Evolutionary conservation across 1,140 invertebrate species (phyloP), one percentile per base, ranked within the genome.

Genomic region (Medauroidea extradentata): DNA sequence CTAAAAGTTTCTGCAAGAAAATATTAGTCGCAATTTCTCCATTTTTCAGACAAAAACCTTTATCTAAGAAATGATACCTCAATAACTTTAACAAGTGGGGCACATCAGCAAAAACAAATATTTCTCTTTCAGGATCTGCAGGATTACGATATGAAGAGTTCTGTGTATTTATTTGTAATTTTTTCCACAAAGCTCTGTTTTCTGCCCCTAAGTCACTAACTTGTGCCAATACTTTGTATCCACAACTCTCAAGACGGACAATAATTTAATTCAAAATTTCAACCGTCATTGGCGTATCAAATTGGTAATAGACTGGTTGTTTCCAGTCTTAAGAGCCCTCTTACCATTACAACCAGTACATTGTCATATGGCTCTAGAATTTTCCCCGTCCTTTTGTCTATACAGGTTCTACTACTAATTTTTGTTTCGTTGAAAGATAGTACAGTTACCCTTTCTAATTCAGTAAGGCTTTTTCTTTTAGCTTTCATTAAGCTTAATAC

Each of bases 271-370:
- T 34, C 23, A 69, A 52, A 1, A 60, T 44, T 59, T 61, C 0
- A 57, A 69, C 57, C 57, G 14, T 0, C 59, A 75, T 67, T 16
- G 42, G 1, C 11, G 49, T 57, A 46, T 74, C 68, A 64, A 66
- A 75, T 39, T 64, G 42, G 57, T 63, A 69, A 46, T 63, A 72
- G 8, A 74, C 48, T 0, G 67, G 66, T 61, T 74, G 70, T 48
- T 73, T 73, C 71, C 72, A 75, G 1, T 65, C 19, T 25, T 46
- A 62, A 52, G 7, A 75, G 53, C 1, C 63, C 59, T 21, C 61
- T 18, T 18, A 29, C 63, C 56, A 67, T 65, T 0, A 61, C 54
- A 38, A 57, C 57, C 41, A 63, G 60, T 1, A 42, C 29, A 16
- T 29, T 25, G 39, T 59, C 61, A 52, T 61, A 50, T 7, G 63